Evolutionary conservation across 2,797 vertebrate species (phyloP), one percentile per base, ranked within the genome.

Genomic region (Rhabdomys pumilio): DNA sequence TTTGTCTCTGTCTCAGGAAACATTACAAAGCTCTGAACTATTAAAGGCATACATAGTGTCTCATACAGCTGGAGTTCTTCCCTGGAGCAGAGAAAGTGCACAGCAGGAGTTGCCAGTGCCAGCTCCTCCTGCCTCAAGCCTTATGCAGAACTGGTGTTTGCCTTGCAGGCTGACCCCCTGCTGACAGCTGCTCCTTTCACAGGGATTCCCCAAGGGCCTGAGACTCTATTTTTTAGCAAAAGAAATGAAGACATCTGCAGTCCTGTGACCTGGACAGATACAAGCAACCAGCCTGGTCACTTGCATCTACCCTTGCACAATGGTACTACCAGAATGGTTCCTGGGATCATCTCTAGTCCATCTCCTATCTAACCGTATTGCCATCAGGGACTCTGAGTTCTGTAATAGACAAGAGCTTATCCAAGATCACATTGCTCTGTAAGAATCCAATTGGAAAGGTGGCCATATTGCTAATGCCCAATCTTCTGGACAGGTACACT

Each of bases 41-140:
- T 41, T 59, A 24, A 6, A 57, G 61, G 12, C 4, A 19, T 0
- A 15, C 0, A n/a, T 1, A 0, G 19, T 1, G 7, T 34, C 50
- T 34, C 44, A 0, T 1, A 1, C 13, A 77, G 29, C 5, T 31
- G 3, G 4, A 8, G 20, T 57, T 34, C 59, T 31, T 7, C 87
- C 1, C 0, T 0, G 50, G 65, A 15, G 38, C 31, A 15, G 1
- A 15, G 57, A 15, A 26, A 15, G n/a, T 0, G 9, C 4, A 19
- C 6, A 0, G 67, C 29, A 41, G 72, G 34, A 47, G 20, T 77
- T 31, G 55, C 89, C 69, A 86, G 38, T 14, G 26, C 81, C 10
- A 19, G 17, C 3, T 34, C 57, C 4, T 4, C 1, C 41, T 59
- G 72, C 26, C 31, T 22, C 29, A 41, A 47, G 50, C 7, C 31